These are phyloP conservation scores for Hydrophis major DNA, from an alignment of 2,797 vertebrate species.

Conservation along the genomic window DNA sequence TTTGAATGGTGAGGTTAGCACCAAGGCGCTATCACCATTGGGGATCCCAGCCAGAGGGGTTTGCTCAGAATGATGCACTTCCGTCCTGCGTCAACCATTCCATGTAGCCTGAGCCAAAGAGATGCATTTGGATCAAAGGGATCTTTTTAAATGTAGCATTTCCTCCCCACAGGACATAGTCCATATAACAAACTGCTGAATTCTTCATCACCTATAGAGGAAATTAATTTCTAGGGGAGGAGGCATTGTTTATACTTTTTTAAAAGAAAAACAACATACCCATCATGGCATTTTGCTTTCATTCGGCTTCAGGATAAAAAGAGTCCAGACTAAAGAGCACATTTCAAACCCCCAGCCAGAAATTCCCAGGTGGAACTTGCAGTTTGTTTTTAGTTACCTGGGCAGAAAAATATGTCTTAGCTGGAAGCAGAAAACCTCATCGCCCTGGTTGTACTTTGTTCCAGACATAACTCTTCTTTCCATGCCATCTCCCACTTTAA, in stretches of 20 bases:
- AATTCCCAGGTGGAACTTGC: neutral
- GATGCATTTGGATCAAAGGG: constrained; percentile 8
- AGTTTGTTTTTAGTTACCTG: neutral
- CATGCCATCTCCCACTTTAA: neutral
- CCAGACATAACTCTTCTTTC: neutral
- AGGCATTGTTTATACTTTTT: neutral
- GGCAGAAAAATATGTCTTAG: neutral
- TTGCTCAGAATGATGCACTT: neutral
- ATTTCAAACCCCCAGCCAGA: accelerated
- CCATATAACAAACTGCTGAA: constrained; percentile 21
- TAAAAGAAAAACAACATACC: neutral
- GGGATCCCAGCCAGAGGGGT: neutral
- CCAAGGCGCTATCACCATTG: neutral
- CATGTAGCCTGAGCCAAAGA: neutral
- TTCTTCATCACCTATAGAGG: constrained; percentile 37
- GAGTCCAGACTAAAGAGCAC: neutral
- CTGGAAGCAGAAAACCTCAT: neutral
- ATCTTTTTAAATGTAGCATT: neutral
- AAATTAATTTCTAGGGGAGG: constrained; percentile 13
- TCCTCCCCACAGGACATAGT: neutral
- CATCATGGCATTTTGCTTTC: neutral
- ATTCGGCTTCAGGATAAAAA: neutral
- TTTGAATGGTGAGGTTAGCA: neutral
- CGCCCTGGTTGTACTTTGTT: neutral
- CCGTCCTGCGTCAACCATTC: neutral